A percentile compares a stretch with the other conserved stretches of the same genome.
Conservation (phyloP, 2,797 vertebrate genomes). For the Corythornis leucogaster region DNA sequence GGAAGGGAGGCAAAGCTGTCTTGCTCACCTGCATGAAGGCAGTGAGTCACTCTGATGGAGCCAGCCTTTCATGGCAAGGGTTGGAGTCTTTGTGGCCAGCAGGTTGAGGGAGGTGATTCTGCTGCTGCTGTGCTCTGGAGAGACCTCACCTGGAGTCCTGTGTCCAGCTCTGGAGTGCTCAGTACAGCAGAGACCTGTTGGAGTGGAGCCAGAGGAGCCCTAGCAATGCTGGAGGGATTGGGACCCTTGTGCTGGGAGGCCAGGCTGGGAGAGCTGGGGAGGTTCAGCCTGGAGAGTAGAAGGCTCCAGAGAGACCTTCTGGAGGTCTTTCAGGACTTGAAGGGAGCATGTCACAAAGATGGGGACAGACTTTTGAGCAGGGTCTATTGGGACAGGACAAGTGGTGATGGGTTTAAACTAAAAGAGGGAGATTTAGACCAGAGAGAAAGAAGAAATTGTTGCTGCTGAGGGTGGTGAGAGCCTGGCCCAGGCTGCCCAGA, state of each 20-base stretch:
- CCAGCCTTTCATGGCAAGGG: not conserved
- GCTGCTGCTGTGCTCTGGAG: not conserved
- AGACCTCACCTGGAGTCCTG: not conserved
- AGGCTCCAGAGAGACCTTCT: not conserved
- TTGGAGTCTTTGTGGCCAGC: not conserved
- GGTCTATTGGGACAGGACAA: not conserved
- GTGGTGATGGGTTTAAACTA: not conserved
- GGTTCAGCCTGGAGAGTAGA: not conserved
- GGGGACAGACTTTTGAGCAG: not conserved
- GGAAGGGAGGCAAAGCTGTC: not conserved
- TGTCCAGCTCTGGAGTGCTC: not conserved
- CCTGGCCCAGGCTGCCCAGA: not conserved
- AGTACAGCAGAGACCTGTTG: not conserved
- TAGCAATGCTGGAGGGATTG: not conserved
- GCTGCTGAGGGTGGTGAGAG: not conserved
- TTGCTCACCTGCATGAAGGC: accelerated
- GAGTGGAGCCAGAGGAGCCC: not conserved
- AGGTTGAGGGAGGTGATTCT: not conserved
- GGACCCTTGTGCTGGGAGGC: not conserved
- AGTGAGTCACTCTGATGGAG: not conserved
- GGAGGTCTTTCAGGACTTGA: not conserved
- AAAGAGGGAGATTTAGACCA: not conserved
- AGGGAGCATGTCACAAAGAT: not conserved
- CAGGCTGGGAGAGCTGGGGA: not conserved
- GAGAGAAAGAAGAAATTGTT: not conserved